Conservation (phyloP, 2,888 invertebrate genomes). For the Oxycera nigricornis region DNA sequence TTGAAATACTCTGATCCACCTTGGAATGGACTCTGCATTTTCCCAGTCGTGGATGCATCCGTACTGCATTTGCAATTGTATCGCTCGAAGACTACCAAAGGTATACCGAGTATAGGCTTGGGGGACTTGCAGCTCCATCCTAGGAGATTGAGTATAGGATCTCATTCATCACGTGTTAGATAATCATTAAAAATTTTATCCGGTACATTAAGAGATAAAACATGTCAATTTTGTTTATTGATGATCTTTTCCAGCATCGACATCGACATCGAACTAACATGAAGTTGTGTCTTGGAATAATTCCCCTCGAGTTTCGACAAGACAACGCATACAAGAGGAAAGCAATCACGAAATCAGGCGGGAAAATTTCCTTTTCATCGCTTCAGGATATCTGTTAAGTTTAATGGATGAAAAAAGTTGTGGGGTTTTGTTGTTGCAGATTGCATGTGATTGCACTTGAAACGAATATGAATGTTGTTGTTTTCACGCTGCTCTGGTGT, state of each 20-base stretch:
- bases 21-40: neutral
- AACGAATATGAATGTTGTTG: too few relatives aligned
- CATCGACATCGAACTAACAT: neutral
- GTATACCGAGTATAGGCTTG: neutral
- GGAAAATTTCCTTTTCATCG: neutral
- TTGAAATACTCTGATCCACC: neutral
- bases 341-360: neutral
- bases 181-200: constrained; percentile 54
- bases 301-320: neutral
- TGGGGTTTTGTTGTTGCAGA: neutral
- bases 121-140: too few relatives aligned
- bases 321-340: neutral
- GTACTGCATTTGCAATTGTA: neutral
- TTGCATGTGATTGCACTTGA: neutral
- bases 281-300: neutral
- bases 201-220: constrained; percentile 49
- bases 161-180: constrained; percentile 50
- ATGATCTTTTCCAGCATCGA: constrained; percentile 9
- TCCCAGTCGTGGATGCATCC: neutral
- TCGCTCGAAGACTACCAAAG: too few relatives aligned
- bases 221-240: constrained; percentile 46
- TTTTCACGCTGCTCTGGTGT: too few relatives aligned
- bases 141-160: neutral
- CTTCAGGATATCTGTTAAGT: constrained; percentile 2
- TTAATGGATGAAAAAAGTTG: neutral